Conservation (phyloP, 1,140 invertebrate species). For the Trichomalopsis sarcophagae region DNA sequence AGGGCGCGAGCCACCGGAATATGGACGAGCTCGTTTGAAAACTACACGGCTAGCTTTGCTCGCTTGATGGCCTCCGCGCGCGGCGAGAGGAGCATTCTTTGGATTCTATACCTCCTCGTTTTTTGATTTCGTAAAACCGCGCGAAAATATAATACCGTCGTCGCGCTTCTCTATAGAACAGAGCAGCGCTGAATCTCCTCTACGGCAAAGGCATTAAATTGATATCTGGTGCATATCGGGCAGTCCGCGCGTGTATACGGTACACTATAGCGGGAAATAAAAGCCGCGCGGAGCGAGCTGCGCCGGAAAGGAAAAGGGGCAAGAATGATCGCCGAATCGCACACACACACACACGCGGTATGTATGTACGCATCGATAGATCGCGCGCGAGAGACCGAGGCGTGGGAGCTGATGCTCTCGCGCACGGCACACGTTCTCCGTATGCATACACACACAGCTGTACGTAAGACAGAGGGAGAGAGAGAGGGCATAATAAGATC, state of each 20-base stretch:
- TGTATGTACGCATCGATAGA: conserved; percentile 39
- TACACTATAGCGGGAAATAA: not conserved
- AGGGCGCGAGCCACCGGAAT: not conserved
- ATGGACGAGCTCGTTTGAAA: not conserved
- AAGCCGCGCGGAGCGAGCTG: not conserved
- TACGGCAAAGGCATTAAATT: conserved; percentile 55
- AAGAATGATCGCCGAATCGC: not conserved
- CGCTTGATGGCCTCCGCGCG: not conserved
- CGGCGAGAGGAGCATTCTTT: not conserved
- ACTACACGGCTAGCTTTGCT: not conserved
- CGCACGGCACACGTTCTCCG: not conserved
- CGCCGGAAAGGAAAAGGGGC: not conserved
- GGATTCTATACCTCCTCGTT: not conserved
- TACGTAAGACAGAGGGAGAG: not conserved
- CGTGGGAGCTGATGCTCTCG: conserved; percentile 36
- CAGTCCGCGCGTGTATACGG: not conserved
- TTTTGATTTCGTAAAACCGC: too few species aligned
- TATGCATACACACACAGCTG: not conserved
- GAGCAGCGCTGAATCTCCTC: too few species aligned
- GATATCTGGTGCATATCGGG: conserved; percentile 64
- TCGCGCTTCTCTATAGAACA: too few species aligned
- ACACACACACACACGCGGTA: not conserved
- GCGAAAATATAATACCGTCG: too few species aligned
- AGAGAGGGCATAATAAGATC: conserved; percentile 32
- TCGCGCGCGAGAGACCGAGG: not conserved